These are phyloP conservation scores for Spinus pinus DNA, from an alignment of 2,797 vertebrate species.

Conservation along the genomic window DNA sequence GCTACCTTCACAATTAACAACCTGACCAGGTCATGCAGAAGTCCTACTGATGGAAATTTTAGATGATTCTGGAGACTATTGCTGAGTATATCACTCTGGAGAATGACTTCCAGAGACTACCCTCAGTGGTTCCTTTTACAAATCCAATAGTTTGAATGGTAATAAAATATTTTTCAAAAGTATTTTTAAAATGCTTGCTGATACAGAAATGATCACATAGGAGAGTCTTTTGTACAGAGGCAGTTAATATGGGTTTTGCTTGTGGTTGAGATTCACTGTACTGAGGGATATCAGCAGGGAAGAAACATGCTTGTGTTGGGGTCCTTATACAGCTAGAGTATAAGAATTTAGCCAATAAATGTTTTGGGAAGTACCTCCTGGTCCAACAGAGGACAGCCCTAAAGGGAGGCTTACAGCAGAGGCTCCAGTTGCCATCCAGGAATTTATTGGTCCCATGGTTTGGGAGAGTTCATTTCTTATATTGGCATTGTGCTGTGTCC, in stretches of 20 bases:
- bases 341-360: neutral
- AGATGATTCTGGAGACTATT: neutral
- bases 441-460: neutral
- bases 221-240: neutral
- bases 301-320: rapidly evolving
- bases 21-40: rapidly evolving
- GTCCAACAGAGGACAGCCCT: neutral
- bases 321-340: neutral
- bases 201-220: neutral
- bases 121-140: neutral
- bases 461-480: neutral
- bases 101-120: neutral
- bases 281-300: neutral
- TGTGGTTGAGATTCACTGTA: neutral
- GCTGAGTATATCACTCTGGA: neutral
- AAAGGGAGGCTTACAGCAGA: neutral
- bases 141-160: neutral
- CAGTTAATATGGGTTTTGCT: neutral
- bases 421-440: neutral
- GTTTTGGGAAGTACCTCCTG: neutral
- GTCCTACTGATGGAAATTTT: neutral
- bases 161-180: neutral
- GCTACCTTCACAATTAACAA: neutral
- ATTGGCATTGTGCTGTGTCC: neutral
- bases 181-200: neutral